Evolutionary conservation across 2,113 vertebrate genomes (phyloP).

Genomic region (Reinhardtius hippoglossoides): DNA sequence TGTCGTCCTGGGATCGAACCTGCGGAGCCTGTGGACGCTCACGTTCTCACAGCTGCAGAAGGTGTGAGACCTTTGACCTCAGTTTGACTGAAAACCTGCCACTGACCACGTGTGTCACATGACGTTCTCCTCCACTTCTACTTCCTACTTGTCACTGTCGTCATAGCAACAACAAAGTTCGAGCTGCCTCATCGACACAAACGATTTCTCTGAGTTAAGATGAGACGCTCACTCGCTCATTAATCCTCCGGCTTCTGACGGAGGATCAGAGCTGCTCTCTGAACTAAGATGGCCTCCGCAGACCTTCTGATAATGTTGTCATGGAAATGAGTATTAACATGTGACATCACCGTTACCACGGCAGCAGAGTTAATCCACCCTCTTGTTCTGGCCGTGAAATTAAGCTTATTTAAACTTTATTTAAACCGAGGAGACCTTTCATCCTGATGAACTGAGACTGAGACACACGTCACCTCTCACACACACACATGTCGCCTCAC

Average conservation of each 20-base stretch:
- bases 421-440: background rate
- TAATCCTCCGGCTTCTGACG: background rate
- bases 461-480: background rate
- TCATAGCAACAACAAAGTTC: background rate
- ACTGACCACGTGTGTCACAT: background rate
- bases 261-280: constrained; percentile 43
- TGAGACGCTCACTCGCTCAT: background rate
- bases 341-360: constrained; percentile 53
- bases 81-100: no score
- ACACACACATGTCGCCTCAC: no score
- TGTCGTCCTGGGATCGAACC: no score
- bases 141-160: background rate
- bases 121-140: background rate
- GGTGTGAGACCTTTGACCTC: no score
- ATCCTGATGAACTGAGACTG: background rate
- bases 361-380: constrained; percentile 53
- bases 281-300: constrained; percentile 42
- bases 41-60: no score
- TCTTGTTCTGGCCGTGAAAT: constrained; percentile 21
- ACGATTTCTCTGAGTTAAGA: background rate
- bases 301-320: constrained; percentile 54
- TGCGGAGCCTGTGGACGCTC: no score
- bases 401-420: constrained; percentile 25
- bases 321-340: constrained; percentile 57
- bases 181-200: background rate